Conservation (phyloP, 2,113 vertebrate genomes). For the Pomatorhinus ruficollis region DNA sequence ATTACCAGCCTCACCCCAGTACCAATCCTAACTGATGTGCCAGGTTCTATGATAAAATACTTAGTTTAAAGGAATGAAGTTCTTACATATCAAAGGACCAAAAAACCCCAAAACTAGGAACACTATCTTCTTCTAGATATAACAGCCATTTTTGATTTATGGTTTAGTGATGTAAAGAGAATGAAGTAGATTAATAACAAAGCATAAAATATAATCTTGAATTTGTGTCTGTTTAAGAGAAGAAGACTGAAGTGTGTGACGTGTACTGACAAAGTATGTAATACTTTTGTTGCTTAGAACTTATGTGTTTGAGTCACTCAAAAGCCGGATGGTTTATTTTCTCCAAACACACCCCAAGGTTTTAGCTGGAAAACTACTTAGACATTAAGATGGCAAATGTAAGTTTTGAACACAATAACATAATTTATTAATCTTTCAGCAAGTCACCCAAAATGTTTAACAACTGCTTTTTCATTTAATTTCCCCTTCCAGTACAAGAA, state of each 20-base stretch:
- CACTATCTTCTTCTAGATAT: conserved; percentile 62
- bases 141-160: conserved; percentile 53
- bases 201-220: conserved; percentile 50
- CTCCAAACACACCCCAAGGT: conserved; percentile 21
- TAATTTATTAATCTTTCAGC: conserved; percentile 56
- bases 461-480: conserved; percentile 51
- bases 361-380: conserved; percentile 25
- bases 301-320: background rate
- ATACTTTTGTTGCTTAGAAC: conserved; percentile 9
- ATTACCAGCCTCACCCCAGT: conserved; percentile 28
- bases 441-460: conserved; percentile 51
- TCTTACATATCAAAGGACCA: conserved; percentile 52
- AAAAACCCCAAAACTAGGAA: conserved; percentile 62
- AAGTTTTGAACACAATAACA: conserved; percentile 42
- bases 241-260: background rate
- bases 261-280: background rate
- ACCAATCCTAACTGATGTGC: conserved; percentile 6
- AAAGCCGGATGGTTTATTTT: conserved; percentile 15
- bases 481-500: conserved; percentile 52
- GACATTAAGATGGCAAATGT: conserved; percentile 29
- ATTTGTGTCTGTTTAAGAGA: conserved; percentile 38
- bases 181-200: conserved; percentile 52
- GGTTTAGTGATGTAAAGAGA: conserved; percentile 63
- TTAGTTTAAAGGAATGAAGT: conserved; percentile 50
- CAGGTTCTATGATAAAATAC: conserved; percentile 35